A percentile compares a stretch with the other conserved stretches of the same genome.
These are phyloP conservation scores for Mastigias papua DNA, from an alignment of 30 jellyfish, hydroid and myxozoan species.

Conservation along the genomic window DNA sequence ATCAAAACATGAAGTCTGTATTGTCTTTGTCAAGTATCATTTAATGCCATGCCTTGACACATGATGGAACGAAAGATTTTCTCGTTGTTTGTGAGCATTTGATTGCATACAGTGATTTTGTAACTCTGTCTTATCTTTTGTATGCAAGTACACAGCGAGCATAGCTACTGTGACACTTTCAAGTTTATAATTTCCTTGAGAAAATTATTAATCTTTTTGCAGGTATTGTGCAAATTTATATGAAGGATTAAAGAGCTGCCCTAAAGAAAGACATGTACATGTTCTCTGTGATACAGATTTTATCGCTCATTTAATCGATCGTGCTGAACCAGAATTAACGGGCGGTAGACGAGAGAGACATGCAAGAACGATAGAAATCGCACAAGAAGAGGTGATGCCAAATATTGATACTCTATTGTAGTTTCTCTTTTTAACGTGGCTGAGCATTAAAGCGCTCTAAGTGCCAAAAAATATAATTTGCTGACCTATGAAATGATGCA, in stretches of 20 bases:
- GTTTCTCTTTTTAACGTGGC: too few relatives aligned
- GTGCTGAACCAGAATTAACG: constrained; percentile 98
- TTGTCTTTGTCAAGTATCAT: too few relatives aligned
- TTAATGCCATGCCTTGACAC: too few relatives aligned
- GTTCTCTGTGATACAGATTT: constrained; percentile 96
- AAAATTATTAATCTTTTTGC: constrained; percentile 1
- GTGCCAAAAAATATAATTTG: too few relatives aligned
- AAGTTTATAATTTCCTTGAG: background rate
- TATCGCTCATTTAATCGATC: constrained; percentile 92
- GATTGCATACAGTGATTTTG: too few relatives aligned
- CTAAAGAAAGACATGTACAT: constrained; percentile 92
- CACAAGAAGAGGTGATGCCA: constrained; percentile 93
- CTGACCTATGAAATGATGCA: too few relatives aligned
- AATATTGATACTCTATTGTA: background rate
- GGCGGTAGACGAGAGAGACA: constrained; percentile 98
- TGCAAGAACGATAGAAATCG: constrained; percentile 96
- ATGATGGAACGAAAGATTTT: too few relatives aligned
- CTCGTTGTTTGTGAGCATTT: too few relatives aligned
- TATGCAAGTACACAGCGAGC: too few relatives aligned
- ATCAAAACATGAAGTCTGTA: too few relatives aligned
- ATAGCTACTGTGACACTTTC: background rate
- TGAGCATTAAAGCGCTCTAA: too few relatives aligned
- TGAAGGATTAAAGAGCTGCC: constrained; percentile 97
- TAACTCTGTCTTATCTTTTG: too few relatives aligned
- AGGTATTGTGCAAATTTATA: constrained; percentile 91